Conservation (phyloP, 92 coral and sea anemone genomes). For the Meandrina meandrites region DNA sequence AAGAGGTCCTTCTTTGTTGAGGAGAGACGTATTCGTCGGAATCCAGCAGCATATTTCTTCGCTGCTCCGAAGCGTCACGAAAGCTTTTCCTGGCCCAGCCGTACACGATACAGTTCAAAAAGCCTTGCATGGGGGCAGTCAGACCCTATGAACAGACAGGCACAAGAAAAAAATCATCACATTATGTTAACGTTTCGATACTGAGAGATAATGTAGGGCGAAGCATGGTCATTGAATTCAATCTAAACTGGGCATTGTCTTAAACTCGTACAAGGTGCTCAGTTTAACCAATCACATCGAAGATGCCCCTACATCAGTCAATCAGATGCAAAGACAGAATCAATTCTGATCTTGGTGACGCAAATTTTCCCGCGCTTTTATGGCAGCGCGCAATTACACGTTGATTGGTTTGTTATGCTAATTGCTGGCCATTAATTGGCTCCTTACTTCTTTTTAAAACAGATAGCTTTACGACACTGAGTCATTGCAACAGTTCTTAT, state of each 20-base stretch:
- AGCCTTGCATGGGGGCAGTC: constrained; percentile 96
- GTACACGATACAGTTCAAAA: constrained; percentile 89
- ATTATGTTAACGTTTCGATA: not conserved
- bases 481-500: too few species aligned
- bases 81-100: constrained; percentile 95
- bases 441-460: too few species aligned
- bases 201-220: not conserved
- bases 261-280: not conserved
- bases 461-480: too few species aligned
- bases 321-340: not conserved
- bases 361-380: not conserved
- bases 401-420: too few species aligned
- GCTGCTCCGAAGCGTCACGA: constrained; percentile 66
- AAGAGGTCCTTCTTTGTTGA: not conserved
- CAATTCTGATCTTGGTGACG: not conserved
- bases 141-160: constrained; percentile 66
- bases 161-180: not conserved
- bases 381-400: not conserved
- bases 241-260: not conserved
- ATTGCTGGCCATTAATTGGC: too few species aligned
- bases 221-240: not conserved
- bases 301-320: not conserved
- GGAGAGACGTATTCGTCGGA: not conserved
- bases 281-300: not conserved
- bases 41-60: constrained; percentile 38